A percentile compares a stretch with the other conserved stretches of the same genome.
Evolutionary conservation across 2,888 invertebrate species (phyloP).

Genomic region (Mamestra brassicae): DNA sequence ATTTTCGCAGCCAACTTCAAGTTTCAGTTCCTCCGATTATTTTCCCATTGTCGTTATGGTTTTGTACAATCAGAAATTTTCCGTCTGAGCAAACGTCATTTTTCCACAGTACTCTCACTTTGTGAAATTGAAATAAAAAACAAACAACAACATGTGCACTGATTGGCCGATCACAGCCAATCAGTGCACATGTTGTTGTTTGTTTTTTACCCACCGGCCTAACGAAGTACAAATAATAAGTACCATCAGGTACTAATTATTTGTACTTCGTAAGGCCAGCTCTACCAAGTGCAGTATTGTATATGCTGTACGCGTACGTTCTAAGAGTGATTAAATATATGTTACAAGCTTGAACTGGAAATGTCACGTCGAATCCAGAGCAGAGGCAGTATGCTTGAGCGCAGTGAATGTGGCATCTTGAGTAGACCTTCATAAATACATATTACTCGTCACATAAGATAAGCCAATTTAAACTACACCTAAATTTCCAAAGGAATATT

Average conservation of each 20-base stretch:
- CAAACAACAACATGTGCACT: not conserved
- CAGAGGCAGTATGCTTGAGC: not conserved
- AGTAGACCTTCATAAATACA: conserved; percentile 11
- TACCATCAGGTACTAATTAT: no score
- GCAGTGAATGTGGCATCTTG: conserved; percentile 2
- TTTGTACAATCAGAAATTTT: not conserved
- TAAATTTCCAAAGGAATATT: no score
- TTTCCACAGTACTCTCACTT: no score
- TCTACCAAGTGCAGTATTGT: not conserved
- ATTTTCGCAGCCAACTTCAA: conserved; percentile 8
- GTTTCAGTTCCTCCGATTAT: conserved; percentile 9
- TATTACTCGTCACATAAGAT: not conserved
- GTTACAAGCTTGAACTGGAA: conserved; percentile 16
- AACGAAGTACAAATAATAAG: no score
- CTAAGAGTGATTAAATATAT: not conserved
- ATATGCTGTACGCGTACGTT: conserved; percentile 2
- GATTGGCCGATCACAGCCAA: not conserved
- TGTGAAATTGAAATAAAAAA: no score
- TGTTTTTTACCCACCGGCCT: no score
- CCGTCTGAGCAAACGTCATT: not conserved
- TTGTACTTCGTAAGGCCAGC: no score
- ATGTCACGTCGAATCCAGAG: conserved; percentile 31
- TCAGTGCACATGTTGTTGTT: not conserved
- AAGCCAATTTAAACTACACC: not conserved
- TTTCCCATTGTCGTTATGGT: not conserved